A percentile compares a stretch with the other conserved stretches of the same genome.
These are phyloP conservation scores for Fulmarus glacialis DNA, from an alignment of 2,113 vertebrate species.

Conservation along the genomic window DNA sequence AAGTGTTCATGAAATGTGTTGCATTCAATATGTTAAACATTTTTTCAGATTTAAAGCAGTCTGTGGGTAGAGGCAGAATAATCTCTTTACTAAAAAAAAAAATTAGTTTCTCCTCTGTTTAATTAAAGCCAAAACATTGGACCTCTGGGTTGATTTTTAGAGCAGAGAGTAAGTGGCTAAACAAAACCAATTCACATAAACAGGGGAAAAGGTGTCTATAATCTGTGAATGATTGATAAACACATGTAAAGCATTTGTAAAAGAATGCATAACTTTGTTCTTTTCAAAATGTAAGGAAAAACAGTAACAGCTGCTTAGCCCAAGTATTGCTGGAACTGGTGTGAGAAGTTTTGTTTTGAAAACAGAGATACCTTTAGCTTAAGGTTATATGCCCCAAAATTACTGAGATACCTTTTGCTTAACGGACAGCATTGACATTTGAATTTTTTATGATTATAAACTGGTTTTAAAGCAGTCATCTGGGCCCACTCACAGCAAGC, in stretches of 20 bases:
- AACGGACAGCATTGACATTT: neutral
- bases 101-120: neutral
- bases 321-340: neutral
- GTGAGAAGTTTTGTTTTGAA: neutral
- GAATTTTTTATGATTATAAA: neutral
- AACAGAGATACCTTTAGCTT: neutral
- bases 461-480: neutral
- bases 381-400: neutral
- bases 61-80: neutral
- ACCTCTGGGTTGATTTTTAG: neutral
- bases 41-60: neutral
- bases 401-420: neutral
- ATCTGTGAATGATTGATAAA: neutral
- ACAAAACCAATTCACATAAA: neutral
- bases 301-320: neutral
- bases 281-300: neutral
- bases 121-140: neutral
- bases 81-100: neutral
- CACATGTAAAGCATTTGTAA: neutral
- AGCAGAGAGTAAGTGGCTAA: neutral
- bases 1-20: neutral
- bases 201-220: neutral
- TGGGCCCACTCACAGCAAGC: neutral
- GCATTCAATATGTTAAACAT: neutral
- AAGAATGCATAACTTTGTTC: neutral